Conservation (phyloP, 2,888 invertebrate genomes). For the Boloria euphrosyne region DNA sequence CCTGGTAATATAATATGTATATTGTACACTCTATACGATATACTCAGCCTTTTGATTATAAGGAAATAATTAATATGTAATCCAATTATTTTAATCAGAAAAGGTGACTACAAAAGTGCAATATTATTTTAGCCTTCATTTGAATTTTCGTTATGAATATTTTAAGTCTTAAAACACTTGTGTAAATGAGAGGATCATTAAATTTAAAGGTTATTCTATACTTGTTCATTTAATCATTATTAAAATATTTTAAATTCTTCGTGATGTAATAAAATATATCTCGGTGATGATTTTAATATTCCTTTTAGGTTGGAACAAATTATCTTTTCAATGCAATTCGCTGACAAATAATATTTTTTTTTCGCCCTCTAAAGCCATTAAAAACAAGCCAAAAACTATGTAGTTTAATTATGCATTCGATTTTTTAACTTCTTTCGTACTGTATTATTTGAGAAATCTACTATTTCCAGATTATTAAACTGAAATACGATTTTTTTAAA, state of each 20-base stretch:
- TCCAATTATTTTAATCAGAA: not conserved
- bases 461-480: no score
- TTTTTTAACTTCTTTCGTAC: no score
- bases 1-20: no score
- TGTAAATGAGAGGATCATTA: constrained; percentile 24
- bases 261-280: no score
- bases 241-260: not conserved
- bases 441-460: no score
- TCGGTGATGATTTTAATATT: no score
- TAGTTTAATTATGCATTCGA: no score
- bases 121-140: constrained; percentile 21
- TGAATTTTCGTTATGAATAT: constrained; percentile 13
- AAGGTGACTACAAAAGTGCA: constrained; percentile 1
- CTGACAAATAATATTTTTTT: no score
- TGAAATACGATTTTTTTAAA: not conserved
- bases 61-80: not conserved
- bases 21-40: not conserved
- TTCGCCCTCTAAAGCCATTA: no score
- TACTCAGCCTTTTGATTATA: not conserved
- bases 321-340: no score
- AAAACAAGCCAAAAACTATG: no score
- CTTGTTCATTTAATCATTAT: not conserved
- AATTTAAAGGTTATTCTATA: constrained; percentile 23
- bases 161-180: constrained; percentile 28
- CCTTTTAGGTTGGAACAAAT: no score